Evolutionary conservation across 2,888 invertebrate species (phyloP).

Genomic region (Cerastis leucographa): DNA sequence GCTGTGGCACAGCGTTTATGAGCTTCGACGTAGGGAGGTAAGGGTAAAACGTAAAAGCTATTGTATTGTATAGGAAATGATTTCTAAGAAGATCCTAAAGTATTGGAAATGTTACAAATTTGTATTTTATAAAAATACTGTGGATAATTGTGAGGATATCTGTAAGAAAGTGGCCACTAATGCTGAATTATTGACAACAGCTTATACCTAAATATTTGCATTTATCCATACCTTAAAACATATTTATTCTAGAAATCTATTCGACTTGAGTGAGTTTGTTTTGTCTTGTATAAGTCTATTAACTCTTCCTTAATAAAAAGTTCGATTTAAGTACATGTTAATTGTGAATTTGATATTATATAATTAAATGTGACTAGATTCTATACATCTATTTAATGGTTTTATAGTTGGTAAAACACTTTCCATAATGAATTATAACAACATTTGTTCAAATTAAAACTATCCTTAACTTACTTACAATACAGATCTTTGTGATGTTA

Average conservation of each 20-base stretch:
- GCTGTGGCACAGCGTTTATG: conserved; percentile 84
- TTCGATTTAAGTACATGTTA: conserved; percentile 78
- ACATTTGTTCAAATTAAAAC: conserved; percentile 52
- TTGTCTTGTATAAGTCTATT: conserved; percentile 71
- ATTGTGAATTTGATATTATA: conserved; percentile 77
- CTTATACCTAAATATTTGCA: conserved; percentile 62
- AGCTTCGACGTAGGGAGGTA: conserved; percentile 89
- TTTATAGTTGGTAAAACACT: conserved; percentile 78
- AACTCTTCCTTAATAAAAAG: conserved; percentile 75
- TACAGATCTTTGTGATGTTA: conserved; percentile 63
- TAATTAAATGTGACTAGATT: conserved; percentile 80
- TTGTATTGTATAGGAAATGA: conserved; percentile 84
- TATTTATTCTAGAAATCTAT: conserved; percentile 62
- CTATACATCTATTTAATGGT: conserved; percentile 83
- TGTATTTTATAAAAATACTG: conserved; percentile 82
- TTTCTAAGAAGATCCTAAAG: conserved; percentile 88
- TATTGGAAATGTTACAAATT: conserved; percentile 90
- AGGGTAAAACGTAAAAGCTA: conserved; percentile 87
- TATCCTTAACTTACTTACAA: conserved; percentile 64
- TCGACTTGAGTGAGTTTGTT: conserved; percentile 66
- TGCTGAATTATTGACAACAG: conserved; percentile 47
- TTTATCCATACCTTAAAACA: conserved; percentile 57
- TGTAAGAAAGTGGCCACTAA: conserved; percentile 47
- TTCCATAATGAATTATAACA: conserved; percentile 62
- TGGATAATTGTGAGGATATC: conserved; percentile 68